These are phyloP conservation scores for Micronisus gabar DNA, from an alignment of 2,113 vertebrate species.

Conservation along the genomic window DNA sequence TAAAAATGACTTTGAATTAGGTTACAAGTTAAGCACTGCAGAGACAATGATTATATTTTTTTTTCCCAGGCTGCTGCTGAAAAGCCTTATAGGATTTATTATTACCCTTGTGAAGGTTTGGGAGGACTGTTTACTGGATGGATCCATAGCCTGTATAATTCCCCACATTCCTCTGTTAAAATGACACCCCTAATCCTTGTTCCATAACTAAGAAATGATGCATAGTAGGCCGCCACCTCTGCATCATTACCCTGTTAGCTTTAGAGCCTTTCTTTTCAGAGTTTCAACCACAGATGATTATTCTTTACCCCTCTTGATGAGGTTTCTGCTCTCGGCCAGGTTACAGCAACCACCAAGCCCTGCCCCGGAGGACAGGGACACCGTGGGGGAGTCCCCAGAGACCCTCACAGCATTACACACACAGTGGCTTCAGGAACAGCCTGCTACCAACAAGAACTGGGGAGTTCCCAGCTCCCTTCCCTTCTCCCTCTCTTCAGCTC, in stretches of 20 bases:
- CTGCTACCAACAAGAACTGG: background rate
- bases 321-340: background rate
- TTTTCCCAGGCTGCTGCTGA: background rate
- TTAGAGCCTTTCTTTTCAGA: background rate
- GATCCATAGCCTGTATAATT: background rate
- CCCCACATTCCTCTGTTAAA: background rate
- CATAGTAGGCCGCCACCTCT: background rate
- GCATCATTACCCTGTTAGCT: background rate
- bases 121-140: conserved; percentile 37
- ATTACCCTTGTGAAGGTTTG: background rate
- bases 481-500: background rate
- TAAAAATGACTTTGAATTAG: conserved; percentile 28
- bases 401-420: background rate
- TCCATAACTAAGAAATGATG: background rate
- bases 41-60: background rate
- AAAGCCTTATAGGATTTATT: conserved; percentile 21
- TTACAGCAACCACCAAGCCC: background rate
- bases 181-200: conserved; percentile 1
- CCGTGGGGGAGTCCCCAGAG: accelerated
- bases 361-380: background rate
- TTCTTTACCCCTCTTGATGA: background rate
- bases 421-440: background rate
- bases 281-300: background rate
- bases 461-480: background rate
- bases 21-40: background rate